Conservation (phyloP, 2,888 invertebrate genomes). For the Sesia apiformis region DNA sequence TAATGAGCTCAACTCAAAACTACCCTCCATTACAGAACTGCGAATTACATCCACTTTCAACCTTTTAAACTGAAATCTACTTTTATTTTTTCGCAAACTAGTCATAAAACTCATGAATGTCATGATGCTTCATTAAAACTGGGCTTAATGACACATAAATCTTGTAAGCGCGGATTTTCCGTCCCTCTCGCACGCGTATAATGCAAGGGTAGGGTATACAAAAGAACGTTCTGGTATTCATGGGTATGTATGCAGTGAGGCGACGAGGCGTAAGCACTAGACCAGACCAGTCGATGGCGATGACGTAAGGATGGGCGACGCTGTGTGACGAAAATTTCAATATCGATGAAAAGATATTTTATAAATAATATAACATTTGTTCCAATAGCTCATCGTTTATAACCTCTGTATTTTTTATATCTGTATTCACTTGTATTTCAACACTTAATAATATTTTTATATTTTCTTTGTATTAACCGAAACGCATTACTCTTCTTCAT, state of each 20-base stretch:
- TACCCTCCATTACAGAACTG: too few relatives aligned
- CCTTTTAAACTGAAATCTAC: neutral
- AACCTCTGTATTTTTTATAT: too few relatives aligned
- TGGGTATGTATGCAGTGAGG: constrained; percentile 37
- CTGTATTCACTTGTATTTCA: too few relatives aligned
- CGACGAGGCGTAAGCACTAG: constrained; percentile 59
- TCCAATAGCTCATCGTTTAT: too few relatives aligned
- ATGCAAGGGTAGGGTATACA: constrained; percentile 33
- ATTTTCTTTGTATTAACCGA: too few relatives aligned
- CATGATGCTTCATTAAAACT: neutral
- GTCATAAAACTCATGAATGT: neutral
- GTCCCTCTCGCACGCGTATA: constrained; percentile 25
- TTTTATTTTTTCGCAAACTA: neutral
- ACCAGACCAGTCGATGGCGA: constrained; percentile 68
- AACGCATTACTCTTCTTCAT: too few relatives aligned
- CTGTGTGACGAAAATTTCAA: neutral
- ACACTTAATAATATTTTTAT: too few relatives aligned
- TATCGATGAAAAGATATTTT: neutral
- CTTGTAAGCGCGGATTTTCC: constrained; percentile 12
- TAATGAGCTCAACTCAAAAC: too few relatives aligned
- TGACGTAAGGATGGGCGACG: constrained; percentile 33
- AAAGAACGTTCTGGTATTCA: constrained; percentile 62
- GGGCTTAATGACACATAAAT: constrained; percentile 1
- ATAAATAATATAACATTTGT: neutral
- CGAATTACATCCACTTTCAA: too few relatives aligned